Conservation (phyloP, 2,113 vertebrate genomes). For the Natator depressus region DNA sequence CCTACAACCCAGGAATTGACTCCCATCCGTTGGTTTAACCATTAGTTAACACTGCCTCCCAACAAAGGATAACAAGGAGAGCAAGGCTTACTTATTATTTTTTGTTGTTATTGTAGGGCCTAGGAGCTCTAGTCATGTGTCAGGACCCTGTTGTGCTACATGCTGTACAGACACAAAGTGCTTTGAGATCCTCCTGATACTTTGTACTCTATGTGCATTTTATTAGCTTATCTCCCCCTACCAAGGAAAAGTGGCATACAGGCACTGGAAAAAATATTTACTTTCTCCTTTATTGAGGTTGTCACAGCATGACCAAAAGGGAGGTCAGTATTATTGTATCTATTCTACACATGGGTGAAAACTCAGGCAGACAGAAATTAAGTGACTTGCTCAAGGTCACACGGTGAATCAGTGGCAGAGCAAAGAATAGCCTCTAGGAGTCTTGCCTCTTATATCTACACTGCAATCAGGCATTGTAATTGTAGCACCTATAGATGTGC, state of each 20-base stretch:
- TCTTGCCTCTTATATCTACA: neutral
- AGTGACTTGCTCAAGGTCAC: neutral
- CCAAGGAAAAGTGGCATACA: no score
- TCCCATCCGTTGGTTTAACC: fast-evolving
- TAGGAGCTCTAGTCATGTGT: neutral
- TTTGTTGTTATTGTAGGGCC: neutral
- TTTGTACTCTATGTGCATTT: neutral
- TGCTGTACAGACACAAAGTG: neutral
- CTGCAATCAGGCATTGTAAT: neutral
- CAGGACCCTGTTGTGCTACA: neutral
- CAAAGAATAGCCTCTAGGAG: neutral
- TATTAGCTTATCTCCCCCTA: neutral
- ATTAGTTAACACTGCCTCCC: neutral
- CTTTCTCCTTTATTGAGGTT: neutral
- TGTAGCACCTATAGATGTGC: neutral
- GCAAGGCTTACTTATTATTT: neutral
- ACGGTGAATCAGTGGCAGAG: neutral
- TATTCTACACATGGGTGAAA: neutral
- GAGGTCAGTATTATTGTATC: neutral
- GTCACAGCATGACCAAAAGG: fast-evolving
- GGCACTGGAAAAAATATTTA: neutral
- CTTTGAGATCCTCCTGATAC: neutral
- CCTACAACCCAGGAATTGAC: neutral
- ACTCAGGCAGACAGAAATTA: neutral
- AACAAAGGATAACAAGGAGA: neutral